phyloP scores from a whole-genome alignment of 2,113 vertebrate species.

The Anoplopoma fimbria region DNA sequence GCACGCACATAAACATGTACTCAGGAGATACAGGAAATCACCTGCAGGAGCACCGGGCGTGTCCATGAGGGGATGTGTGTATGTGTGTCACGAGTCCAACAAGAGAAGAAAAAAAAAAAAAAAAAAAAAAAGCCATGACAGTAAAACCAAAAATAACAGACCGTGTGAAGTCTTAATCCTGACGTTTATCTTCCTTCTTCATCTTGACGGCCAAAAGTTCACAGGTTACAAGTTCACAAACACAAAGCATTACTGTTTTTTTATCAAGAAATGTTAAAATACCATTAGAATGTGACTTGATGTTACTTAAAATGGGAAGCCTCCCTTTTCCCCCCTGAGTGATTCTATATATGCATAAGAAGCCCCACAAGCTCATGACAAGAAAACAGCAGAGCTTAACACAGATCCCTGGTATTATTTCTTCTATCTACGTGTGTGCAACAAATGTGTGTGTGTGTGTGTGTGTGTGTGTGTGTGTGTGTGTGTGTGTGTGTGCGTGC shows the following conservation, averaged over 20 bases:
- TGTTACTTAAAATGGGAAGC: conserved; percentile 62
- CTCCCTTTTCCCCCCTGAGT: conserved; percentile 80
- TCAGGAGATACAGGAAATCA: conserved; percentile 64
- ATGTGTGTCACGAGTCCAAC: conserved; percentile 39
- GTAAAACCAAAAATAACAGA: conserved; percentile 58
- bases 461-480: conserved; percentile 48
- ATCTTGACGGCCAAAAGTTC: conserved; percentile 70
- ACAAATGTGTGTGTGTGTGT: conserved; percentile 34
- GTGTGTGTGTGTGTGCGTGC: conserved; percentile 29
- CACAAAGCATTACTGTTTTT: conserved; percentile 68
- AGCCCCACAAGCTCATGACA: conserved; percentile 72
- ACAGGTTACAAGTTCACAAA: conserved; percentile 81
- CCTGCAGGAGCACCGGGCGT: conserved; percentile 72
- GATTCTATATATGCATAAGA: conserved; percentile 82
- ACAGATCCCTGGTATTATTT: conserved; percentile 72
- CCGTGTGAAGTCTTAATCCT: conserved; percentile 57
- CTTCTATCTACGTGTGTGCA: conserved; percentile 45
- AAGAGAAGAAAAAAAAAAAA: conserved; percentile 14
- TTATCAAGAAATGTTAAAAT: conserved; percentile 72
- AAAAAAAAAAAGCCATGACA: conserved; percentile 40
- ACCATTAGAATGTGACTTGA: conserved; percentile 75
- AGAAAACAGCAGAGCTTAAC: conserved; percentile 74
- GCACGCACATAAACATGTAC: conserved; percentile 52
- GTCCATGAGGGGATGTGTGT: conserved; percentile 53
- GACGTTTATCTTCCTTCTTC: conserved; percentile 56